These are phyloP conservation scores for Agapornis roseicollis DNA, from an alignment of 2,113 vertebrate genomes.

Conservation along the genomic window DNA sequence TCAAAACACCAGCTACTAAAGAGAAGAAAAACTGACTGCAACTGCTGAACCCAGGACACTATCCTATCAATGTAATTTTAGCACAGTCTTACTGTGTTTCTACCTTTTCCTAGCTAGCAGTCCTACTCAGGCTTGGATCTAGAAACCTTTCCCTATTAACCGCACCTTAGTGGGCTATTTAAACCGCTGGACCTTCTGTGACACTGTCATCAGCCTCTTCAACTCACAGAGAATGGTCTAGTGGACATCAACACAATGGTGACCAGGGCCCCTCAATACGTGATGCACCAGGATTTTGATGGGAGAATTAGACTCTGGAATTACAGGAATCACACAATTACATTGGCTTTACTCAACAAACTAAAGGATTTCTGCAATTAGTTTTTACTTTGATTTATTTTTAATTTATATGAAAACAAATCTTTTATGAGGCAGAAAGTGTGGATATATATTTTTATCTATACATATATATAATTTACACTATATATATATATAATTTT, in stretches of 20 bases:
- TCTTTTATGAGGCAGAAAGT: not conserved
- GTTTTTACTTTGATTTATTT: not conserved
- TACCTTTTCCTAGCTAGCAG: not conserved
- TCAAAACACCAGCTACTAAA: too few relatives aligned
- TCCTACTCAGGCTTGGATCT: not conserved
- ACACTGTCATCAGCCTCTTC: not conserved
- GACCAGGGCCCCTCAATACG: not conserved
- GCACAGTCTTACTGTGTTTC: not conserved
- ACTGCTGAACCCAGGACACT: too few relatives aligned
- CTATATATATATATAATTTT: not conserved
- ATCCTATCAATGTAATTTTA: not conserved
- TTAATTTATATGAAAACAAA: not conserved
- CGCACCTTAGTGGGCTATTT: not conserved
- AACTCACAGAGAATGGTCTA: not conserved
- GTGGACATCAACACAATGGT: not conserved
- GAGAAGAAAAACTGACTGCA: too few relatives aligned
- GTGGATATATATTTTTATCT: fast-evolving
- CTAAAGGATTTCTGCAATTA: not conserved
- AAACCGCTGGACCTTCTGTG: not conserved
- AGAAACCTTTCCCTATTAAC: not conserved
- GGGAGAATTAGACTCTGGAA: not conserved
- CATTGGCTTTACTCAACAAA: not conserved
- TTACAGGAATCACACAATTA: not conserved
- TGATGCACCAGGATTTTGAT: not conserved
- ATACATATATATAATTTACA: not conserved